Percentiles rank a stretch among this genome's conserved stretches.
These are phyloP conservation scores for Nyctalus aviator DNA, from an alignment of 2,797 vertebrate genomes.

Conservation along the genomic window DNA sequence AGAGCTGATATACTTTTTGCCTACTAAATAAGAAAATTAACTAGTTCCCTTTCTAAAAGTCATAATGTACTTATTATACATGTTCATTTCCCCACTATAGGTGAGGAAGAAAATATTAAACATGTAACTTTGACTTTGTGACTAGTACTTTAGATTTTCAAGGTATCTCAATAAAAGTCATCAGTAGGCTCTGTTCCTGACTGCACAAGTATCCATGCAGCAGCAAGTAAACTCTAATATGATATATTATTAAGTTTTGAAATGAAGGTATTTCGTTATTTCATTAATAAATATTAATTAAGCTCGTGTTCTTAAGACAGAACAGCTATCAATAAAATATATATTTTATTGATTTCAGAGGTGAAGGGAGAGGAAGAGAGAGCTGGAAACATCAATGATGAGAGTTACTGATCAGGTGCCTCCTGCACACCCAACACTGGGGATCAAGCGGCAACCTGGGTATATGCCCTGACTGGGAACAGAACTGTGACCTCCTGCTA, in stretches of 20 bases:
- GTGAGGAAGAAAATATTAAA: background rate
- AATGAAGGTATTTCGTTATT: background rate
- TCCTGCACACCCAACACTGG: no score
- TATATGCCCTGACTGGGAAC: no score
- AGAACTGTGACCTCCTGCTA: no score
- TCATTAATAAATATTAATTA: constrained; percentile 26
- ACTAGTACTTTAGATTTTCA: constrained; percentile 23
- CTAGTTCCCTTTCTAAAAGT: background rate
- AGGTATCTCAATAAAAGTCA: constrained; percentile 15
- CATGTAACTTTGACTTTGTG: background rate
- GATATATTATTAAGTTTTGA: background rate
- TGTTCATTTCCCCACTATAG: background rate
- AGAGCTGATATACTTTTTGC: background rate
- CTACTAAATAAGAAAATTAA: constrained; percentile 39
- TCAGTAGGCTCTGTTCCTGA: background rate
- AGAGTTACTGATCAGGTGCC: no score
- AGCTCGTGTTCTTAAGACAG: background rate
- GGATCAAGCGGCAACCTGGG: no score
- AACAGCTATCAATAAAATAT: background rate
- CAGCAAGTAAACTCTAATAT: background rate
- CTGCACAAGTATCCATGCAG: background rate
- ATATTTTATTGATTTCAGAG: no score
- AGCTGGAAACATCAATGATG: no score
- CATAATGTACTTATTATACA: background rate
- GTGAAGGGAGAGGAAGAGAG: no score